Percentiles rank a stretch among this genome's conserved stretches.
phyloP scores from a whole-genome alignment of 2,113 vertebrate species.

The Pelecanus crispus region DNA sequence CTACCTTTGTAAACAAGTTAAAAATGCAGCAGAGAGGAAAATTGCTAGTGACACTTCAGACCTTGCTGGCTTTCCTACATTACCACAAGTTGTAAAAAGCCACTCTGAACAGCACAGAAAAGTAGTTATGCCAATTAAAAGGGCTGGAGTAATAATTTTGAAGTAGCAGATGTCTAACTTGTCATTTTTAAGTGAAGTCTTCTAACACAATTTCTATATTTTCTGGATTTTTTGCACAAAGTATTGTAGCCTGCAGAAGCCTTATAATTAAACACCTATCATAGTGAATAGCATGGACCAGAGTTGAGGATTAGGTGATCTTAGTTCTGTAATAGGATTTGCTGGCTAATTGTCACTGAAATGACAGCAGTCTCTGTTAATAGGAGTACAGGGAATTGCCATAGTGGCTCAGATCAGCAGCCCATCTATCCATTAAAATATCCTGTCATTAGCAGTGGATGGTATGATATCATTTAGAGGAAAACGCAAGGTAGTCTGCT shows the following conservation, averaged over 20 bases:
- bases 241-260: not conserved
- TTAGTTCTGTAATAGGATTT: conserved; percentile 44
- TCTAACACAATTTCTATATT: not conserved
- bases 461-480: not conserved
- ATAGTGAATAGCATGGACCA: not conserved
- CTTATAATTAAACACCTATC: not conserved
- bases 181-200: not conserved
- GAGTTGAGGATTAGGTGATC: conserved; percentile 15
- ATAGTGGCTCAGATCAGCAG: not conserved
- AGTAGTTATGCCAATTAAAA: not conserved
- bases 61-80: not conserved
- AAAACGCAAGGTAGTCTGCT: not conserved
- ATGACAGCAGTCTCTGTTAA: not conserved
- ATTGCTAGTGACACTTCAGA: not conserved
- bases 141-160: not conserved
- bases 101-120: not conserved
- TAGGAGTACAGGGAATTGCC: not conserved
- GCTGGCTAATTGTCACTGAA: conserved; percentile 29
- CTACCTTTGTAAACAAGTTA: not conserved
- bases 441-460: not conserved
- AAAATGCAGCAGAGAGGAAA: conserved; percentile 3
- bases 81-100: not conserved
- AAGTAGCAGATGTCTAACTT: not conserved
- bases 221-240: not conserved
- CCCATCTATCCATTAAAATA: not conserved